Evolutionary conservation across 2,113 vertebrate species (phyloP).

Genomic region (Tichodroma muraria): DNA sequence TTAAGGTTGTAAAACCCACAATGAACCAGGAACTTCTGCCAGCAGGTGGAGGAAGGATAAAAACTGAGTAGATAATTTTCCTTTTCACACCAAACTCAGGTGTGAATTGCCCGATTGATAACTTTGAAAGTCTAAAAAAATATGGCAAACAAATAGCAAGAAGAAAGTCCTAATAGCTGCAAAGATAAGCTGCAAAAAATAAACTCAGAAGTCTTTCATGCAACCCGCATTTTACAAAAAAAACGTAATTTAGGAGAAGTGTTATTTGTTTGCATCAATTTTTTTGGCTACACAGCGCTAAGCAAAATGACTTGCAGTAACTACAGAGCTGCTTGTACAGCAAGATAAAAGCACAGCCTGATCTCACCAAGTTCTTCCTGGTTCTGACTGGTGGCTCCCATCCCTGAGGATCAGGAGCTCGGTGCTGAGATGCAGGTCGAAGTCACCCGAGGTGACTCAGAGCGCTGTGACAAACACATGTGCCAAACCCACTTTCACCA

Average conservation of each 20-base stretch:
- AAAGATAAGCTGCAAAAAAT: background rate
- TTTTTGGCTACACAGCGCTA: background rate
- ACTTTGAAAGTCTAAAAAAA: background rate
- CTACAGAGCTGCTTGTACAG: background rate
- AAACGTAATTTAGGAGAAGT: background rate
- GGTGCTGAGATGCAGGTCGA: background rate
- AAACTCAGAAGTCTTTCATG: accelerated
- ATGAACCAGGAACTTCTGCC: background rate
- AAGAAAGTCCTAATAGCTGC: background rate
- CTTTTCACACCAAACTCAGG: background rate
- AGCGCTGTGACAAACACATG: background rate
- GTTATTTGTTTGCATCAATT: background rate
- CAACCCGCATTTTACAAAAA: background rate
- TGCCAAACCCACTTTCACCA: background rate
- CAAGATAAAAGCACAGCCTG: background rate
- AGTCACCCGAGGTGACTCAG: background rate
- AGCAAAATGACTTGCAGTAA: background rate
- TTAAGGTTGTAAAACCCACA: background rate
- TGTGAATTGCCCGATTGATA: background rate
- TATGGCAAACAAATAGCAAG: background rate
- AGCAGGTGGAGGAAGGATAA: background rate
- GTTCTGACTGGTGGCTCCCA: background rate
- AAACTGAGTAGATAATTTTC: background rate
- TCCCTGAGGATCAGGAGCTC: background rate
- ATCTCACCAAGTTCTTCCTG: background rate